Base-by-base conservation (phyloP, 1,140 invertebrate species). In the Homarus americanus region DNA sequence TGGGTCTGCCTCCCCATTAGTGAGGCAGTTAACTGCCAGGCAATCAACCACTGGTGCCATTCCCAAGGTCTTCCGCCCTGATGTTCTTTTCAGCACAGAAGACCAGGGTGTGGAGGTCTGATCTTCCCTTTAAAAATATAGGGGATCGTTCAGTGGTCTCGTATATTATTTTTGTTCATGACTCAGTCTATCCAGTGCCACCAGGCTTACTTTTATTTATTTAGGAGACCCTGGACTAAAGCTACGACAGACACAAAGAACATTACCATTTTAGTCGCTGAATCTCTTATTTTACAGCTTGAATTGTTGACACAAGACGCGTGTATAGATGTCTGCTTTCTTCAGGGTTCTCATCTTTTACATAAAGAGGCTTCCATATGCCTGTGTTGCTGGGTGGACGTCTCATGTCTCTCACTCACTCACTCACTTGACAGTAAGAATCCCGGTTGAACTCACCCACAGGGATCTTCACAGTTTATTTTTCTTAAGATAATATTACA, bases 41-140 rank as follows among this genome's bases (percentile, higher is more conserved):
- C 85, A 83, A 66, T 79, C 80, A 49, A 85, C 40, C 58, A 92
- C 85, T 88, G 86, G 86, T 84, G 86, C 91, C 80, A 92, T 88
- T 82, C 86, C 85, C 76, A 92, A 92, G 80, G 86, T 92, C 49
- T 92, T 92, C 73, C 91, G 75, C 32, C 91, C 86, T 78, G 91
- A 89, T 73, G 82, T 89, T 63, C 82, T 92, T n/a, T 92, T 92
- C 86, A 85, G 80, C 58, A 44, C 80, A 40, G 91, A 92, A 83
- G 91, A 92, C 49, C 84, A 92, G 44, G 91, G 91, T 58, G 91
- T 92, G 58, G 91, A 92, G 63, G 91, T 92, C 78, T 92, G 82
- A 92, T 78, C 40, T 82, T 49, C 49, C 72, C 66, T 75, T 85
- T n/a, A 32, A 58, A 80, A 53, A 53, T 83, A n/a, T 82, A 82